Evolutionary conservation across 1,140 invertebrate species (phyloP).

Genomic region (Drosophila ficusphila): DNA sequence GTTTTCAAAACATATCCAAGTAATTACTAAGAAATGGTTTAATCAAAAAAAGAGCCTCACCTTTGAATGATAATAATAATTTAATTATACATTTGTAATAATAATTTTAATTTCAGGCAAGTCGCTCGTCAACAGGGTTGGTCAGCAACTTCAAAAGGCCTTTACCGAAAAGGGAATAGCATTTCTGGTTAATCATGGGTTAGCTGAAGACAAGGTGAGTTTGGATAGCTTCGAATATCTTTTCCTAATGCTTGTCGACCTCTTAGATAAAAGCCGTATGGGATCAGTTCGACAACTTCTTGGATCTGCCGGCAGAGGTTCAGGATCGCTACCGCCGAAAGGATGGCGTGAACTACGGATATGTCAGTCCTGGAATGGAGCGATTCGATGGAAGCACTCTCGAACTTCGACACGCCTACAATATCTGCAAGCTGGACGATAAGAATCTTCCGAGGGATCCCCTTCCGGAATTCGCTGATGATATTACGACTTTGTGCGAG

Average conservation of each 20-base stretch:
- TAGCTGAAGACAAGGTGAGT: conserved; percentile 89
- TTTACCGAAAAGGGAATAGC: conserved; percentile 89
- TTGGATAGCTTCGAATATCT: conserved; percentile 4
- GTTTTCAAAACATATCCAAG: too few species aligned
- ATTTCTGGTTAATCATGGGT: conserved; percentile 90
- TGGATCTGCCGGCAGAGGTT: conserved; percentile 86
- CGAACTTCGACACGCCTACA: conserved; percentile 88
- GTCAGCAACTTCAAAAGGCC: conserved; percentile 88
- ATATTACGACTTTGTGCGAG: conserved; percentile 86
- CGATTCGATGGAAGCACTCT: conserved; percentile 86
- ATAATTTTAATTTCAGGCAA: conserved; percentile 41
- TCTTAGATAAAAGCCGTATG: conserved; percentile 87
- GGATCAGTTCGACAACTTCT: conserved; percentile 88
- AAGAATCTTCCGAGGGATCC: conserved; percentile 87
- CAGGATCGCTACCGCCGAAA: conserved; percentile 86
- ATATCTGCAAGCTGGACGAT: conserved; percentile 86
- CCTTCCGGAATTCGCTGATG: conserved; percentile 87
- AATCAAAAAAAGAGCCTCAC: too few species aligned
- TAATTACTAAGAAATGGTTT: too few species aligned
- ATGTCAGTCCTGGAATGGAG: conserved; percentile 86
- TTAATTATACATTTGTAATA: background rate
- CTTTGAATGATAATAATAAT: too few species aligned
- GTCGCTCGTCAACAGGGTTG: conserved; percentile 88
- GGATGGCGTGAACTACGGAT: conserved; percentile 87
- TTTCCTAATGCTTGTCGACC: background rate